Conservation (phyloP, 37 sponge, comb jelly and placozoan species). For the Spongilla lacustris region DNA sequence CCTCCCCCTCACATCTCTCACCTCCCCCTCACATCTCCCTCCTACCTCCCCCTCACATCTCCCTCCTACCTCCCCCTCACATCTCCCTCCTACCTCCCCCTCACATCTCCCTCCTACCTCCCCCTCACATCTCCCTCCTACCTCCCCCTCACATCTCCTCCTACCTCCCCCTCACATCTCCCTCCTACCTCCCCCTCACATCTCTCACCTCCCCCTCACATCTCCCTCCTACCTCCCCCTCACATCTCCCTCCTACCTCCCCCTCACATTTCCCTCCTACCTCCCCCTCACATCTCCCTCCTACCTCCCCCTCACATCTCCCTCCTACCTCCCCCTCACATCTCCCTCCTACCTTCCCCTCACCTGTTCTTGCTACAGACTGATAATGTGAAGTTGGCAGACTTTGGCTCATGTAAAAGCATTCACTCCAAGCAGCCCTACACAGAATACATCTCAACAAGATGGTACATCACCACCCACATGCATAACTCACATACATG, state of each 20-base stretch:
- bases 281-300: not conserved
- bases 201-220: not conserved
- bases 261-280: not conserved
- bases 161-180: not conserved
- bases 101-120: not conserved
- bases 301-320: not conserved
- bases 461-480: conserved; percentile 62
- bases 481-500: not conserved
- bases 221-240: not conserved
- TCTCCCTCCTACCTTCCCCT: not conserved
- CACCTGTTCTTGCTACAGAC: not conserved
- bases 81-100: not conserved
- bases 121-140: too few relatives aligned
- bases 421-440: conserved; percentile 93
- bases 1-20: not conserved
- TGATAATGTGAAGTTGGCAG: conserved; percentile 72
- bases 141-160: not conserved
- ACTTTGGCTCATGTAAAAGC: conserved; percentile 97
- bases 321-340: not conserved
- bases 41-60: not conserved
- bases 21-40: not conserved
- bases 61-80: not conserved
- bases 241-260: not conserved
- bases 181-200: not conserved
- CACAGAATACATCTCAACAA: conserved; percentile 99